A percentile compares a stretch with the other conserved stretches of the same genome.
phyloP scores from a whole-genome alignment of 2,113 vertebrate species.

The Tympanuchus pallidicinctus region DNA sequence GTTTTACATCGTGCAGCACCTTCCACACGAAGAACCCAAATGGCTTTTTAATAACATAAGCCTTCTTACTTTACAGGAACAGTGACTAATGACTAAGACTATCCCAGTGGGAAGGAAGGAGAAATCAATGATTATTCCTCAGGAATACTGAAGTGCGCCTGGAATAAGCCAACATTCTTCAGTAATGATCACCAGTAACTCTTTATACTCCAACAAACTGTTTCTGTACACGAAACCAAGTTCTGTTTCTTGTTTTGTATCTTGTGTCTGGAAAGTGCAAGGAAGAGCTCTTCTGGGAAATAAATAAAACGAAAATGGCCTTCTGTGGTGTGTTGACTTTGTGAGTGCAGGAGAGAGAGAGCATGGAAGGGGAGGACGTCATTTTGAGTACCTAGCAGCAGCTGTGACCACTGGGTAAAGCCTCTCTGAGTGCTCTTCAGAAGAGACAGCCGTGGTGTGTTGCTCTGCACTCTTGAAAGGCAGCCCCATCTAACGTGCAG shows the following conservation, averaged over 20 bases:
- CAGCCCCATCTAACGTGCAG: background rate
- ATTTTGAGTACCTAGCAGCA: slow-evolving; percentile 30
- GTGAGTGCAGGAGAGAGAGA: slow-evolving; percentile 8
- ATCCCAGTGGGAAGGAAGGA: slow-evolving; percentile 70
- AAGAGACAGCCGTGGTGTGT: background rate
- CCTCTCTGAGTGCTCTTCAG: background rate
- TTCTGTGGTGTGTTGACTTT: slow-evolving; percentile 41
- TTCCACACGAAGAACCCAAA: slow-evolving; percentile 48
- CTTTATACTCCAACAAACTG: slow-evolving; percentile 74
- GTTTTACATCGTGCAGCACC: slow-evolving; percentile 45
- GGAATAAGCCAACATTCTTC: slow-evolving; percentile 71
- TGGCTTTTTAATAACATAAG: slow-evolving; percentile 61
- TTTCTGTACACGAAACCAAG: slow-evolving; percentile 71
- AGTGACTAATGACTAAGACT: slow-evolving; percentile 70
- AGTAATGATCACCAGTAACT: slow-evolving; percentile 58
- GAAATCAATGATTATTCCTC: slow-evolving; percentile 70
- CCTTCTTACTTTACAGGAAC: slow-evolving; percentile 77
- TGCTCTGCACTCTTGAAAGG: background rate
- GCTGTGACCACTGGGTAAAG: slow-evolving; percentile 45
- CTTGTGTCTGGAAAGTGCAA: slow-evolving; percentile 72
- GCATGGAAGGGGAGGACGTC: slow-evolving; percentile 9
- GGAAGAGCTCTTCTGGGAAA: slow-evolving; percentile 76
- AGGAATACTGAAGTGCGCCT: slow-evolving; percentile 75
- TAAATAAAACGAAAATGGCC: slow-evolving; percentile 75
- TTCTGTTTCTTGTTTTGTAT: slow-evolving; percentile 81